Evolutionary conservation across 2,113 vertebrate genomes (phyloP).

Genomic region (Eolophus roseicapilla): DNA sequence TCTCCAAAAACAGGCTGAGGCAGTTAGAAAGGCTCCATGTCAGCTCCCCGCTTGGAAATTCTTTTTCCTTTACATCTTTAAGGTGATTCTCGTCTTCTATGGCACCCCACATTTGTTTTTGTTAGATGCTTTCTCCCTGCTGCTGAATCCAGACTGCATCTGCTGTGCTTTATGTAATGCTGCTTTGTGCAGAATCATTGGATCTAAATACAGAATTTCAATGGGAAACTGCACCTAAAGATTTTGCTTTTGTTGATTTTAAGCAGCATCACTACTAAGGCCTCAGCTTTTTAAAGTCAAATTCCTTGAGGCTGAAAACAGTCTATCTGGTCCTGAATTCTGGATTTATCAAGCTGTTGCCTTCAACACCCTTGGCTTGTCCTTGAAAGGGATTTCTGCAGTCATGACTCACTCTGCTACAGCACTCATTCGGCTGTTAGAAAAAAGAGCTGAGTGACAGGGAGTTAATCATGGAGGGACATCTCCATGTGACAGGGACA

Average conservation of each 20-base stretch:
- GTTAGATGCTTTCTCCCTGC: background rate
- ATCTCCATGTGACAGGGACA: background rate
- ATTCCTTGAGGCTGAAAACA: background rate
- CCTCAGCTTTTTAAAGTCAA: background rate
- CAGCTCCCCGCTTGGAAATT: background rate
- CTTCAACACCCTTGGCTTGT: constrained; percentile 52
- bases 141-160: background rate
- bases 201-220: background rate
- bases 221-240: fast-evolving
- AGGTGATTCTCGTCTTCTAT: background rate
- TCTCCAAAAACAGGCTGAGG: background rate
- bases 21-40: background rate
- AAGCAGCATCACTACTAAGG: background rate
- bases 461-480: background rate
- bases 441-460: background rate
- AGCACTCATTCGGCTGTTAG: background rate
- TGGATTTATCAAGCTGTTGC: background rate
- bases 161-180: constrained; percentile 22
- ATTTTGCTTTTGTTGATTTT: background rate
- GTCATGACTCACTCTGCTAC: constrained; percentile 39
- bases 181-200: background rate
- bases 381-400: constrained; percentile 59
- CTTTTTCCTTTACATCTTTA: background rate
- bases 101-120: background rate
- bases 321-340: background rate